A percentile compares a stretch with the other conserved stretches of the same genome.
These are phyloP conservation scores for Ormyrus thymus DNA, from an alignment of 2,888 invertebrate genomes.

Conservation along the genomic window DNA sequence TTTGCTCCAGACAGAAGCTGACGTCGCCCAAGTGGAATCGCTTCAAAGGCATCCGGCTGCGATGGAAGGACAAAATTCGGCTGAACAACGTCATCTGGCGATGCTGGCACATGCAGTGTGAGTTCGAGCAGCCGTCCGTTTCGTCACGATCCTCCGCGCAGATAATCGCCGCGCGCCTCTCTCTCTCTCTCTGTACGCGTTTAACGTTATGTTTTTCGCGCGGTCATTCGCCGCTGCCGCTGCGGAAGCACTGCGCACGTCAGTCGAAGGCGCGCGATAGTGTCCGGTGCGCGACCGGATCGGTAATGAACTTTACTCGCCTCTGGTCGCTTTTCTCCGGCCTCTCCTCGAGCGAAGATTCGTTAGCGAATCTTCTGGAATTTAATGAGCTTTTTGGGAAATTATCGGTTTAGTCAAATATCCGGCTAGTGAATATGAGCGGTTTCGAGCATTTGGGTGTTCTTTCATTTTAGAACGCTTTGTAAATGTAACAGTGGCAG, in stretches of 20 bases:
- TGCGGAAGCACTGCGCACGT: not conserved
- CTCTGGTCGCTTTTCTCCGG: no score
- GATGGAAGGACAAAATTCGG: constrained; percentile 99
- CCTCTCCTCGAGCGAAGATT: no score
- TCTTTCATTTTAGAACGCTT: no score
- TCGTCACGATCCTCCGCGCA: no score
- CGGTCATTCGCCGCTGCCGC: constrained; percentile 18
- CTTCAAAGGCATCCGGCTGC: constrained; percentile 97
- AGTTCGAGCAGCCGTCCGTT: constrained; percentile 71
- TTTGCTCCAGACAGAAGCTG: constrained; percentile 92
- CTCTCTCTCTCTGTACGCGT: not conserved
- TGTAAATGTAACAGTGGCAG: no score
- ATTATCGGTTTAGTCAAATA: no score
- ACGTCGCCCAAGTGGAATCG: constrained; percentile 99
- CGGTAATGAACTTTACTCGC: no score
- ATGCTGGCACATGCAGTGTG: constrained; percentile 99
- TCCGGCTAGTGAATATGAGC: no score
- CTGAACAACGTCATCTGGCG: constrained; percentile 99
- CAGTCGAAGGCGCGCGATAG: constrained; percentile 7
- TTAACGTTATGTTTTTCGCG: not conserved
- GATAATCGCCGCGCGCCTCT: not conserved
- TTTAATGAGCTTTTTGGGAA: no score
- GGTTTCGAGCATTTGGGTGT: no score
- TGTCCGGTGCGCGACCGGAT: not conserved
- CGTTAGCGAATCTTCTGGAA: no score